Evolutionary conservation across 2,113 vertebrate genomes (phyloP).

Genomic region (Cettia cetti): DNA sequence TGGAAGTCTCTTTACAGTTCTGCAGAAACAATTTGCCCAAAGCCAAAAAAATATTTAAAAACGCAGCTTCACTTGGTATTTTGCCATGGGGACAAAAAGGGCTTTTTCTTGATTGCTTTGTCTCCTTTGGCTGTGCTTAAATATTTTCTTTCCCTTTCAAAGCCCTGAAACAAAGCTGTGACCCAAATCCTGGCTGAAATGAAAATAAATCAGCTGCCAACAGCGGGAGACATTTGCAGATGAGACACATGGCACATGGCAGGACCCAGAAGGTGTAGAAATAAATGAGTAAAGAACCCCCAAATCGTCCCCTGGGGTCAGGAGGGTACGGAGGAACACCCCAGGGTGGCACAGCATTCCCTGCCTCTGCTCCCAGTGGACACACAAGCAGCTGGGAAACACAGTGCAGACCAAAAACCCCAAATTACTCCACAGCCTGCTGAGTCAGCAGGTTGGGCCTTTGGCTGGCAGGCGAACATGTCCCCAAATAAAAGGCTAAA

Average conservation of each 20-base stretch:
- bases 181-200: background rate
- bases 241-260: fast-evolving
- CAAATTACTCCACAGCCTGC: background rate
- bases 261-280: background rate
- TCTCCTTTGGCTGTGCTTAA: background rate
- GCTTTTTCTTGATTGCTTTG: background rate
- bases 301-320: background rate
- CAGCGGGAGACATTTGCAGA: background rate
- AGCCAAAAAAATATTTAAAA: background rate
- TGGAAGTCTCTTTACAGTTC: background rate
- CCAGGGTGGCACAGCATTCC: background rate
- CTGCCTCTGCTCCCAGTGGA: background rate
- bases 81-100: background rate
- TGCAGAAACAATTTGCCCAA: background rate
- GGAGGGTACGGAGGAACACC: background rate
- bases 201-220: background rate
- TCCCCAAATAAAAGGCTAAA: background rate
- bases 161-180: background rate
- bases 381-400: background rate
- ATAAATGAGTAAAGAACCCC: background rate
- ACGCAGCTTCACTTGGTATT: background rate
- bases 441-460: background rate
- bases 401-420: background rate
- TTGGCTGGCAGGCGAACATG: fast-evolving
- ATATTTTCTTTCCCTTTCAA: background rate